These are phyloP conservation scores for Heterotilapia buettikoferi DNA, from an alignment of 2,113 vertebrate species.

Conservation along the genomic window DNA sequence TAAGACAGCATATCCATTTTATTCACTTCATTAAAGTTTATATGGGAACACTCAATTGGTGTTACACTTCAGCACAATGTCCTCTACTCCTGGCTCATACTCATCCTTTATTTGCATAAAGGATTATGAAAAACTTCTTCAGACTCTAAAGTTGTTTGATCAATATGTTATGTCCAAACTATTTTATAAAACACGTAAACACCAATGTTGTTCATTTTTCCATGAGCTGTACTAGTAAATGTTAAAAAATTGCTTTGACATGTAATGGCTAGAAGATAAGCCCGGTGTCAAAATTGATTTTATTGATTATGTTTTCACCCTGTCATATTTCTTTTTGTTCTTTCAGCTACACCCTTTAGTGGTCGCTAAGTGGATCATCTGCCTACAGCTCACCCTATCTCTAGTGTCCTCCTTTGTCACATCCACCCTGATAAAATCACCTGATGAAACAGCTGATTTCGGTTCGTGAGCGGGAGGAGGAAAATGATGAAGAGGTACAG, in stretches of 20 bases:
- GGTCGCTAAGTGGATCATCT: not conserved
- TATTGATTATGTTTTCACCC: not conserved
- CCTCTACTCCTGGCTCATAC: not conserved
- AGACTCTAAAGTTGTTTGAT: not conserved
- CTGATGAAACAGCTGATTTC: not conserved
- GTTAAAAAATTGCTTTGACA: not conserved
- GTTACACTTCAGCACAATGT: not conserved
- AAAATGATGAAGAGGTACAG: not conserved
- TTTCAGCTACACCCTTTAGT: not conserved
- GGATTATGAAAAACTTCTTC: not conserved
- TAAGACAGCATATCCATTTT: not conserved
- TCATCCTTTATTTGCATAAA: not conserved
- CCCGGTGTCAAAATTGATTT: not conserved
- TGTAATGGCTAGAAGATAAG: not conserved
- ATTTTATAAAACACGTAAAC: not conserved
- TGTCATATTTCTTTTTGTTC: not conserved
- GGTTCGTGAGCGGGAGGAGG: not conserved
- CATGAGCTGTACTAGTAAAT: not conserved
- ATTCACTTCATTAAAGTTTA: not conserved
- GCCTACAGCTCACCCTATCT: not conserved
- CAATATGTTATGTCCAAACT: not conserved
- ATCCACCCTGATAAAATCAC: not conserved
- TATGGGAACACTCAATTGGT: not conserved
- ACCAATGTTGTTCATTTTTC: not conserved
- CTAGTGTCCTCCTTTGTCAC: not conserved